Conservation (phyloP, 2,888 invertebrate genomes). For the Lypha dubia region DNA sequence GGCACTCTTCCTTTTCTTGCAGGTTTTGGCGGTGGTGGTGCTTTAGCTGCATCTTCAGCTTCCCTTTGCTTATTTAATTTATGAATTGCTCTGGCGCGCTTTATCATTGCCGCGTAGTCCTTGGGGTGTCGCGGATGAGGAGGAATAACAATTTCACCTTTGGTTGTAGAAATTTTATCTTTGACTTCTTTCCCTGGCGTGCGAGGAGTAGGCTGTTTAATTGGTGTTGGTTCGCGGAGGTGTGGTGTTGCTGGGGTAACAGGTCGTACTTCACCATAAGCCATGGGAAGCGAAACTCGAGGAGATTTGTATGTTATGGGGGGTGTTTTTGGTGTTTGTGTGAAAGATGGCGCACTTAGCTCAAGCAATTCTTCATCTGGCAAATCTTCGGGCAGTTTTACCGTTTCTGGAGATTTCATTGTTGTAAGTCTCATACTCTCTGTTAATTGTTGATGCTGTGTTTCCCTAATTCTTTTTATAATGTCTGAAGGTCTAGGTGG, state of each 20-base stretch:
- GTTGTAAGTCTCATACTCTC: background rate
- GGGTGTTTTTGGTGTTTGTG: constrained; percentile 17
- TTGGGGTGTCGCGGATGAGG: constrained; percentile 54
- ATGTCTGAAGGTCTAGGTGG: constrained; percentile 53
- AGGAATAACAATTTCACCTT: constrained; percentile 29
- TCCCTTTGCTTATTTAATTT: constrained; percentile 40
- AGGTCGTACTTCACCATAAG: constrained; percentile 36
- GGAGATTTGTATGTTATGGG: constrained; percentile 20
- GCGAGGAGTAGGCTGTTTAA: background rate
- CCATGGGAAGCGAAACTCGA: constrained; percentile 51
- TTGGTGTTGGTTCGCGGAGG: background rate
- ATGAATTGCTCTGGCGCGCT: constrained; percentile 50
- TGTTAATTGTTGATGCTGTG: constrained; percentile 18
- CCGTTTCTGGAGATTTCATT: background rate
- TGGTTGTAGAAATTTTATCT: constrained; percentile 12
- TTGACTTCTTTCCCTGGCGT: background rate
- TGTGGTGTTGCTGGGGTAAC: background rate
- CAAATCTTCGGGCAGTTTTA: constrained; percentile 37
- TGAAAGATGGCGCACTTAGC: constrained; percentile 34
- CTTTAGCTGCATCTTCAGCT: constrained; percentile 30
- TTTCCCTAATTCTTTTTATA: constrained; percentile 34
- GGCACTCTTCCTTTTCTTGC: constrained; percentile 21
- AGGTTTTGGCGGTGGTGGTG: constrained; percentile 1
- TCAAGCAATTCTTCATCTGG: constrained; percentile 59
- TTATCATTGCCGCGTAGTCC: constrained; percentile 58